phyloP scores from a whole-genome alignment of 2,113 vertebrate genomes.

The Cryptomyrus ogoouensis region DNA sequence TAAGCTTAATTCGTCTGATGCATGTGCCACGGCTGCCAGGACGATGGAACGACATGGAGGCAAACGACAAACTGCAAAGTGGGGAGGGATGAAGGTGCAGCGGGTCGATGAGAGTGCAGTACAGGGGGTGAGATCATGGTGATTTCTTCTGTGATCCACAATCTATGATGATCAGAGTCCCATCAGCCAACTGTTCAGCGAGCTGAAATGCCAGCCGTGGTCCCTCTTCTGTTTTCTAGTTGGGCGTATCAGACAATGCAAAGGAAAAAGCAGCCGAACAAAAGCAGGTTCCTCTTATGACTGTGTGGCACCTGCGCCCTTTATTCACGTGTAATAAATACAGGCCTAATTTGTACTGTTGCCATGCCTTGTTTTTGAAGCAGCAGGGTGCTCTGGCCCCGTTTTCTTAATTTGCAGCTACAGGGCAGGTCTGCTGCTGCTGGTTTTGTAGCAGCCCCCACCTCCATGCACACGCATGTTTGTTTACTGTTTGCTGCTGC shows the following conservation, averaged over 20 bases:
- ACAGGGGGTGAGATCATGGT: not conserved
- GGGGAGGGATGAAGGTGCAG: conserved; percentile 13
- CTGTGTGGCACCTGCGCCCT: not conserved
- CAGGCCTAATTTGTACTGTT: not conserved
- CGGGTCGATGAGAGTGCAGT: not conserved
- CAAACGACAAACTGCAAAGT: conserved; percentile 18
- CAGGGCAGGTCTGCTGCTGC: not conserved
- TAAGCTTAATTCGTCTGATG: conserved; percentile 50
- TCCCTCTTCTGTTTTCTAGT: not conserved
- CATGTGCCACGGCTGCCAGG: conserved; percentile 36
- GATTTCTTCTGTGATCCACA: not conserved
- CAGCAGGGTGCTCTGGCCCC: not conserved
- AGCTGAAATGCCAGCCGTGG: not conserved
- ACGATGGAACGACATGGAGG: conserved; percentile 29
- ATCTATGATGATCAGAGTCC: not conserved
- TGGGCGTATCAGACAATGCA: not conserved
- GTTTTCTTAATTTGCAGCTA: not conserved
- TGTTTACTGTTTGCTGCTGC: not conserved
- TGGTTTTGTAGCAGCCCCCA: not conserved
- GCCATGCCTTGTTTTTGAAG: not conserved
- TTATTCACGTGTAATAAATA: not conserved
- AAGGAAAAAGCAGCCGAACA: not conserved
- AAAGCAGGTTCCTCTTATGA: not conserved
- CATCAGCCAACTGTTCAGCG: not conserved
- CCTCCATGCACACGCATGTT: not conserved